Evolutionary conservation across 2,888 invertebrate genomes (phyloP).

Genomic region (Drosophila atripex): DNA sequence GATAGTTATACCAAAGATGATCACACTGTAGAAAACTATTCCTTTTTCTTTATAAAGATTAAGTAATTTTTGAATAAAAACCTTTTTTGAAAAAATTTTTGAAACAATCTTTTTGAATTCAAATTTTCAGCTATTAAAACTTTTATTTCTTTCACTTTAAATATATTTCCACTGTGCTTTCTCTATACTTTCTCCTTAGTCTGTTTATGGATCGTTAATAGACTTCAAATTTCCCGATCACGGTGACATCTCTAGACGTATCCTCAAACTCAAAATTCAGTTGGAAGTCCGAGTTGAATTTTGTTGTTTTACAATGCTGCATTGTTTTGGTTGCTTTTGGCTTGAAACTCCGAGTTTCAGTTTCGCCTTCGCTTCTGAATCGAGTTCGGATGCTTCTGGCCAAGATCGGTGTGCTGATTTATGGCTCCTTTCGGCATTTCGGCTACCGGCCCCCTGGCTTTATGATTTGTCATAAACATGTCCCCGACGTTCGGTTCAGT

Average conservation of each 20-base stretch:
- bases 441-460: constrained; percentile 49
- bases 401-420: constrained; percentile 79
- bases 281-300: constrained; percentile 28
- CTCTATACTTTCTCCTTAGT: neutral
- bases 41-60: too few species aligned
- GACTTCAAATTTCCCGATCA: constrained; percentile 15
- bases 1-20: too few species aligned
- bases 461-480: constrained; percentile 78
- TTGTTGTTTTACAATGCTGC: constrained; percentile 62
- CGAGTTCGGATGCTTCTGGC: constrained; percentile 3
- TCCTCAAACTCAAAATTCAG: constrained; percentile 19
- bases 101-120: neutral
- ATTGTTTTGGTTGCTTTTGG: constrained; percentile 58
- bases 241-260: constrained; percentile 32
- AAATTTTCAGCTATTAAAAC: neutral
- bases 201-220: constrained; percentile 14
- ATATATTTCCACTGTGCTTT: neutral
- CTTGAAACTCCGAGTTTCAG: constrained; percentile 17
- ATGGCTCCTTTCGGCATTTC: constrained; percentile 65
- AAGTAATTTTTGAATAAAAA: too few species aligned
- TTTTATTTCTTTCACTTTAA: neutral
- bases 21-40: too few species aligned
- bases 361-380: constrained; percentile 13
- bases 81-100: too few species aligned
- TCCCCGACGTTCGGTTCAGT: constrained; percentile 38